Evolutionary conservation across 2,797 vertebrate species (phyloP).

Genomic region (Mergus octosetaceus): DNA sequence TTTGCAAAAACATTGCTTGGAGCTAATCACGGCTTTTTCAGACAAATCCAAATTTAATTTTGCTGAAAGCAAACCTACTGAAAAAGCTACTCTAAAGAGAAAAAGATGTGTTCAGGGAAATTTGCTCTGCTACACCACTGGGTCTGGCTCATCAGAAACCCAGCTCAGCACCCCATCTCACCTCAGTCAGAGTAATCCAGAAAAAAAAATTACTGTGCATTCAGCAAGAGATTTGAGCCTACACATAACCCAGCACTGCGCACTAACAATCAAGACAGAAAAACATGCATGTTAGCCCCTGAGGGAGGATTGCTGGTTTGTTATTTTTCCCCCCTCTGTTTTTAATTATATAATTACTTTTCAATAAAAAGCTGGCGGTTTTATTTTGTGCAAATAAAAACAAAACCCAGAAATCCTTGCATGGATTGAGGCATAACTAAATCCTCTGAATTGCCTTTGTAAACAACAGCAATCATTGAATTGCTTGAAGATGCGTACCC

Average conservation of each 20-base stretch:
- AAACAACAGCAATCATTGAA: neutral
- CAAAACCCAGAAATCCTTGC: neutral
- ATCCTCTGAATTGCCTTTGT: neutral
- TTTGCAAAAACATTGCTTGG: neutral
- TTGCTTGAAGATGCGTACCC: neutral
- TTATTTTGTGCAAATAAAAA: neutral
- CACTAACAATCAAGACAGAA: neutral
- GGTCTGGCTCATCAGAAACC: neutral
- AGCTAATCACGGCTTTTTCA: neutral
- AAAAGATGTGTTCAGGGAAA: neutral
- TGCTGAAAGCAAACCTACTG: neutral
- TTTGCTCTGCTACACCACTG: neutral
- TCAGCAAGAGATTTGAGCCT: neutral
- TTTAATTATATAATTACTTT: neutral
- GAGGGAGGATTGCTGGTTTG: neutral
- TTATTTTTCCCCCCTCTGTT: neutral
- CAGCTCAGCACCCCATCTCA: neutral
- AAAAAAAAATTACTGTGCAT: neutral
- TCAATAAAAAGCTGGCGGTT: neutral
- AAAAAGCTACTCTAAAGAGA: neutral
- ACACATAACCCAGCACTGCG: neutral
- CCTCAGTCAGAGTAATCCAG: neutral
- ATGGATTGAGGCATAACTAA: neutral
- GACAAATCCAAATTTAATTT: neutral
- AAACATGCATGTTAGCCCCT: rapidly evolving